A percentile compares a stretch with the other conserved stretches of the same genome.
These are phyloP conservation scores for Leucophenga montana DNA, from an alignment of 2,888 invertebrate genomes.

Conservation along the genomic window DNA sequence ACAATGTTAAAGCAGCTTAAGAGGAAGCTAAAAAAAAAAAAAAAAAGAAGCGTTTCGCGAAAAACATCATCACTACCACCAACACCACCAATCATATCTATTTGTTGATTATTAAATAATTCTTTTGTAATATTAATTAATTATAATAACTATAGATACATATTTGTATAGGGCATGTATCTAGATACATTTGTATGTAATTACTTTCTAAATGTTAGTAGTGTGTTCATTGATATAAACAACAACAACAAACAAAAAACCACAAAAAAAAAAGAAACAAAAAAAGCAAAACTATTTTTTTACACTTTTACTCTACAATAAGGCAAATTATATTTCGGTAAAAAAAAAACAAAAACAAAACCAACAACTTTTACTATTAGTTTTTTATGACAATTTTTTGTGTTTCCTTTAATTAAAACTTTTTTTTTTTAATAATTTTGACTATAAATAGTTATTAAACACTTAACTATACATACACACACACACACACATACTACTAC, in stretches of 20 bases:
- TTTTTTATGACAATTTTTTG: background rate
- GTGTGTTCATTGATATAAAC: constrained; percentile 19
- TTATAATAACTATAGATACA: constrained; percentile 7
- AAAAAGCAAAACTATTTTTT: constrained; percentile 51
- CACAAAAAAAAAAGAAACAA: constrained; percentile 37
- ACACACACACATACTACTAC: no score
- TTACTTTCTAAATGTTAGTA: constrained; percentile 1
- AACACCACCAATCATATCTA: constrained; percentile 49
- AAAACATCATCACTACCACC: constrained; percentile 63
- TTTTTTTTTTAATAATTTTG: no score
- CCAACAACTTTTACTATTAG: constrained; percentile 28
- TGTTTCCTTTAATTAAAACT: no score
- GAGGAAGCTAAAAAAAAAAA: constrained; percentile 33
- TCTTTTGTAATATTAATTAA: constrained; percentile 34
- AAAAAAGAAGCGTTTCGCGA: constrained; percentile 37
- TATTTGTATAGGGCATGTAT: constrained; percentile 42
- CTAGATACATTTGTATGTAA: constrained; percentile 40
- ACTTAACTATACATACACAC: background rate
- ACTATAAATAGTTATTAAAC: background rate
- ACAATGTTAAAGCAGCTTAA: constrained; percentile 13
- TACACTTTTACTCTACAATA: constrained; percentile 4
- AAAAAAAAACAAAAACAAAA: constrained; percentile 37
- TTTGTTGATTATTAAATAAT: constrained; percentile 69
- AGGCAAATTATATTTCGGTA: constrained; percentile 18
- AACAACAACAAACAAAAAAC: constrained; percentile 41